Evolutionary conservation across 2,888 invertebrate genomes (phyloP).

Genomic region (Temnothorax rugatulus): DNA sequence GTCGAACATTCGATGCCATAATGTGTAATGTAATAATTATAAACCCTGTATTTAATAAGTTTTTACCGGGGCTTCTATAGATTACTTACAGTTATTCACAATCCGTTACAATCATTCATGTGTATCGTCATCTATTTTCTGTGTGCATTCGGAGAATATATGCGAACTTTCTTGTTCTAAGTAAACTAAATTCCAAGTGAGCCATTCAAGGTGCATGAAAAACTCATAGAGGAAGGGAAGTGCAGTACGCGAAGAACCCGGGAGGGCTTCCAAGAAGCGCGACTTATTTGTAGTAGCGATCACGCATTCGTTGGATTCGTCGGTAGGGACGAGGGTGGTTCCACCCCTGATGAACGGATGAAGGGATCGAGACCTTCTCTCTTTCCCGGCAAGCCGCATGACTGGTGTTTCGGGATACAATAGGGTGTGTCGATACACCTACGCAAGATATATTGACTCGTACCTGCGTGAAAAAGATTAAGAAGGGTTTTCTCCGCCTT

Average conservation of each 20-base stretch:
- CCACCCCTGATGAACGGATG: slow-evolving; percentile 72
- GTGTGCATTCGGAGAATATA: background rate
- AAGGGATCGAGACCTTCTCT: slow-evolving; percentile 61
- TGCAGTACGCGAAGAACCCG: slow-evolving; percentile 32
- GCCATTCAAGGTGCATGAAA: background rate
- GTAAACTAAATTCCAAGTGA: background rate
- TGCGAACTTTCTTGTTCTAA: background rate
- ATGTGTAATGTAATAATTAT: background rate
- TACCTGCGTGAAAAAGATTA: slow-evolving; percentile 8
- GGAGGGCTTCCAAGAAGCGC: slow-evolving; percentile 20
- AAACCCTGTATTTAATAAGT: background rate
- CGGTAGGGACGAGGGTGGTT: slow-evolving; percentile 73
- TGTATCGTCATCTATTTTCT: background rate
- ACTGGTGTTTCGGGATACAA: slow-evolving; percentile 49
- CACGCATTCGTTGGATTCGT: slow-evolving; percentile 75
- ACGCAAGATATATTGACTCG: slow-evolving; percentile 7
- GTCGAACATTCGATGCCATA: background rate
- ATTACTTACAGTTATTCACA: background rate
- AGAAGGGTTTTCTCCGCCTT: background rate
- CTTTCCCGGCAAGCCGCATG: slow-evolving; percentile 47
- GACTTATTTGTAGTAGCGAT: slow-evolving; percentile 71
- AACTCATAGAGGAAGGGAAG: slow-evolving; percentile 33
- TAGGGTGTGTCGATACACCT: slow-evolving; percentile 58
- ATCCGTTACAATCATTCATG: background rate
- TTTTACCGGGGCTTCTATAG: background rate